Conservation (phyloP, 2,888 invertebrate genomes). For the Allolobophora icterica region DNA sequence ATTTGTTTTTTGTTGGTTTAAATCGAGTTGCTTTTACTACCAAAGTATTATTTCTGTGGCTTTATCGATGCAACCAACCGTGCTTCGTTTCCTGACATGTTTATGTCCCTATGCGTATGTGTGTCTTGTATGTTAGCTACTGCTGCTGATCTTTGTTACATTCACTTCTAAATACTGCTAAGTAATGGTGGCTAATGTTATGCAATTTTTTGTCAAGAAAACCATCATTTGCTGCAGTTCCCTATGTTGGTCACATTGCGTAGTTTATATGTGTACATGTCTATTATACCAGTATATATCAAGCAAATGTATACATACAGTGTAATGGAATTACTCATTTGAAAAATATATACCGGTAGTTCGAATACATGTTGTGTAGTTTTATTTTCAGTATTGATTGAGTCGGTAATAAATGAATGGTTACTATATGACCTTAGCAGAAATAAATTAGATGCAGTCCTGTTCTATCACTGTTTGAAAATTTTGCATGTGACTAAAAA, state of each 20-base stretch:
- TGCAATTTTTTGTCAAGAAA: background rate
- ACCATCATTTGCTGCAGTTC: conserved; percentile 14
- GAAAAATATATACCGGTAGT: background rate
- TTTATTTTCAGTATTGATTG: background rate
- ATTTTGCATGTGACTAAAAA: background rate
- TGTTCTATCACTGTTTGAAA: background rate
- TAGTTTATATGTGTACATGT: background rate
- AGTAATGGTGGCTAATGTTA: background rate
- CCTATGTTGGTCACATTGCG: background rate
- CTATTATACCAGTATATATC: background rate
- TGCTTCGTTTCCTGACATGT: background rate
- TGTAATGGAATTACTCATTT: background rate
- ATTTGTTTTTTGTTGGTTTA: background rate
- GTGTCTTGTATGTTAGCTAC: background rate
- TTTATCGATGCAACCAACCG: background rate
- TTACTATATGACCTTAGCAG: background rate
- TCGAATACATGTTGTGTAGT: background rate
- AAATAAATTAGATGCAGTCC: background rate
- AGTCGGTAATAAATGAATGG: background rate
- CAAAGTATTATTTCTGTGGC: conserved; percentile 17
- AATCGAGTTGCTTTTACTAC: conserved; percentile 9
- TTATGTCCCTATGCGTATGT: background rate
- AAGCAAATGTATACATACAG: background rate
- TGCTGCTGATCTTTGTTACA: conserved; percentile 11
- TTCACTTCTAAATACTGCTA: conserved; percentile 9